A percentile compares a stretch with the other conserved stretches of the same genome.
Evolutionary conservation across 2,797 vertebrate genomes (phyloP).

Genomic region (Parauchenoglanis punctatus): DNA sequence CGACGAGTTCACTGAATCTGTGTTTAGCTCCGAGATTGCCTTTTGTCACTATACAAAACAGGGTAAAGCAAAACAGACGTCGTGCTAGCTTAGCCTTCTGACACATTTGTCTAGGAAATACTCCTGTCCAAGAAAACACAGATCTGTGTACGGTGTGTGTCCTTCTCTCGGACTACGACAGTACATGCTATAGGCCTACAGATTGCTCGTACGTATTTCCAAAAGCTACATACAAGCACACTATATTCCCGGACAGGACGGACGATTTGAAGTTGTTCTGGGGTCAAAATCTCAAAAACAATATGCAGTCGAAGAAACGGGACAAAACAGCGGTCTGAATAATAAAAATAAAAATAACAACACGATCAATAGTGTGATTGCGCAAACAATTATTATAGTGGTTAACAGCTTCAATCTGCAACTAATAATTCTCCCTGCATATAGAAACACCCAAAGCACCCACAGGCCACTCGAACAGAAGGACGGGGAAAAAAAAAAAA

Average conservation of each 20-base stretch:
- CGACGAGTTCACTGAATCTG: not conserved
- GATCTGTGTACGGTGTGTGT: no score
- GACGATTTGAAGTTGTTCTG: no score
- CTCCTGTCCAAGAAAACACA: not conserved
- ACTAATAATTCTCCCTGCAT: not conserved
- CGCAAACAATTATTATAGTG: not conserved
- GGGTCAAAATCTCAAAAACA: no score
- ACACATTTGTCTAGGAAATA: not conserved
- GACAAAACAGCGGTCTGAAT: no score
- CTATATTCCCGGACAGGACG: no score
- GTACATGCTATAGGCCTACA: no score
- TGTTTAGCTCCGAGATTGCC: not conserved
- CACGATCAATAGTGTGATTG: no score
- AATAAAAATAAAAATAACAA: no score
- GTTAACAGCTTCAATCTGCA: not conserved
- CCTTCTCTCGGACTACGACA: not conserved
- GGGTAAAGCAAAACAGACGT: not conserved
- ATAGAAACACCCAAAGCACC: not conserved
- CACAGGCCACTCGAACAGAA: not conserved
- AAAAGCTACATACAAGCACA: no score
- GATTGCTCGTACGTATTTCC: no score
- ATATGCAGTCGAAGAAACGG: no score
- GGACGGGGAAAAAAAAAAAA: accelerated
- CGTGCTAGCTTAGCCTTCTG: not conserved
- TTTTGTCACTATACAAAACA: not conserved